These are phyloP conservation scores for Heteropelma amictum DNA, from an alignment of 2,888 invertebrate species.

Conservation along the genomic window DNA sequence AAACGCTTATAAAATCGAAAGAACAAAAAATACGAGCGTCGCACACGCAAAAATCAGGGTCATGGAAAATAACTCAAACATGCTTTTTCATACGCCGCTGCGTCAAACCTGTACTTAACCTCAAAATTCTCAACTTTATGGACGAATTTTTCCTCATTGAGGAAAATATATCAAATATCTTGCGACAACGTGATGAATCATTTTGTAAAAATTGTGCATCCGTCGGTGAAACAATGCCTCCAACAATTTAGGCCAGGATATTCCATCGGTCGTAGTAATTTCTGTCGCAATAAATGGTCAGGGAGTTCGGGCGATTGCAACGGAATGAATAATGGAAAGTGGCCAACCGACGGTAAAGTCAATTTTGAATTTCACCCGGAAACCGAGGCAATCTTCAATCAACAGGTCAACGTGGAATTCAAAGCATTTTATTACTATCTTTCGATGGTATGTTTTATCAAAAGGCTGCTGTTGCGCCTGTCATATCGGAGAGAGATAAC, in stretches of 20 bases:
- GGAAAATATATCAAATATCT: no score
- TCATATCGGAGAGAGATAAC: not conserved
- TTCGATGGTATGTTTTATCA: slow-evolving; percentile 79
- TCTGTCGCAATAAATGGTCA: slow-evolving; percentile 15
- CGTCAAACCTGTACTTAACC: no score
- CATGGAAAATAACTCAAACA: no score
- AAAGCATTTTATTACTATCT: slow-evolving; percentile 82
- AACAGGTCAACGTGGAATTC: slow-evolving; percentile 81
- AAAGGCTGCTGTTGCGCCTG: not conserved
- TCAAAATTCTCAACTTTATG: no score
- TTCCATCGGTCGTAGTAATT: not conserved
- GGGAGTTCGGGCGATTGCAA: slow-evolving; percentile 20
- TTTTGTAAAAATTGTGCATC: slow-evolving; percentile 14
- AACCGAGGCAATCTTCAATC: slow-evolving; percentile 79
- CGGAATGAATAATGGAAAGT: slow-evolving; percentile 59
- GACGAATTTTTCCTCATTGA: no score
- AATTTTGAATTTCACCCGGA: slow-evolving; percentile 76
- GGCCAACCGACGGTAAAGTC: slow-evolving; percentile 64
- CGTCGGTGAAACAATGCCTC: slow-evolving; percentile 3
- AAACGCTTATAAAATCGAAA: no score
- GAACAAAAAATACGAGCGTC: no score
- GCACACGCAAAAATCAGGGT: no score
- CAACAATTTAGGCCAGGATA: not conserved
- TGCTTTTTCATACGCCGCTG: no score
- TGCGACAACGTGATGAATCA: no score